Conservation (phyloP, 2,888 invertebrate genomes). For the Apamea sordens region DNA sequence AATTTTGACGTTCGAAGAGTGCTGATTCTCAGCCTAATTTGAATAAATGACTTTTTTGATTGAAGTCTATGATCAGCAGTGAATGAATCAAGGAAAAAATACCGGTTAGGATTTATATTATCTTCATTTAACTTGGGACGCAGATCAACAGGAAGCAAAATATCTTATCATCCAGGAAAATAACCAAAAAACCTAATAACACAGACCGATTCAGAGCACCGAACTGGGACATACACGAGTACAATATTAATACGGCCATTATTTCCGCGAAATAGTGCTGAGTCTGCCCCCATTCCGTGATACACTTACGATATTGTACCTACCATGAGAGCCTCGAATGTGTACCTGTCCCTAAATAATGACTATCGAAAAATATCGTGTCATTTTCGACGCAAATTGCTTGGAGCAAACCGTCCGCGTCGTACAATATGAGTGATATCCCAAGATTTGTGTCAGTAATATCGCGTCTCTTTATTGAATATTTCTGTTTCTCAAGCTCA, state of each 20-base stretch:
- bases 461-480: conserved; percentile 10
- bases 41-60: too few relatives aligned
- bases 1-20: too few relatives aligned
- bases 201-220: conserved; percentile 26
- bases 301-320: conserved; percentile 39
- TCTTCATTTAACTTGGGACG: neutral
- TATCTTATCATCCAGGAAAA: conserved; percentile 36
- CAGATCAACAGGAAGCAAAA: conserved; percentile 27
- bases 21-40: too few relatives aligned
- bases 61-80: neutral
- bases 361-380: conserved; percentile 46
- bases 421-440: conserved; percentile 38
- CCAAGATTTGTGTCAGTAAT: conserved; percentile 43
- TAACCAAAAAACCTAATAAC: conserved; percentile 28
- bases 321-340: conserved; percentile 10
- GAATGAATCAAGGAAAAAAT: neutral
- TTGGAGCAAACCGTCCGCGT: conserved; percentile 18
- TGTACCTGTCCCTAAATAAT: conserved; percentile 45
- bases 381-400: conserved; percentile 50
- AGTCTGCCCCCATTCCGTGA: conserved; percentile 43
- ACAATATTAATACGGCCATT: conserved; percentile 40
- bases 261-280: conserved; percentile 46
- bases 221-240: conserved; percentile 31
- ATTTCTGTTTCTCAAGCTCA: conserved; percentile 12
- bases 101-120: neutral